A percentile compares a stretch with the other conserved stretches of the same genome.
Conservation (phyloP, 64 coral and sea anemone species). For the Dendronephthya gigantea region DNA sequence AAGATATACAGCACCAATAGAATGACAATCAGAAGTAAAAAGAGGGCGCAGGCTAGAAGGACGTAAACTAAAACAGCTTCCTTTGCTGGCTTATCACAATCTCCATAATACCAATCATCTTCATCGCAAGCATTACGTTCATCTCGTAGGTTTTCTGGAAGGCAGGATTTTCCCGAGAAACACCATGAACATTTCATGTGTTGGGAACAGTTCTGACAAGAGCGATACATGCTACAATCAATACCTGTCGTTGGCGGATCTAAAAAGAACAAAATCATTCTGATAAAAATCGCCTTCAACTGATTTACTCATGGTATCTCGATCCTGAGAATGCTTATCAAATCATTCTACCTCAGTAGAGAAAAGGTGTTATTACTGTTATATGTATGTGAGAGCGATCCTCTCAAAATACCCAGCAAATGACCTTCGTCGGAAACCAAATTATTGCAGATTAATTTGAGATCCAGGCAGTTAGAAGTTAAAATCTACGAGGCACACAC, state of each 20-base stretch:
- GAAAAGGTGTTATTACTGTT: too few relatives aligned
- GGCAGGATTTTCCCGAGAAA: background rate
- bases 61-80: background rate
- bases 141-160: background rate
- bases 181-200: background rate
- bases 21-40: background rate
- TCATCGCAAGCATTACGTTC: background rate
- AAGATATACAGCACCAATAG: background rate
- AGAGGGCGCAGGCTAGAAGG: background rate
- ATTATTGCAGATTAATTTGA: too few relatives aligned
- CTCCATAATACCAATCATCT: constrained; percentile 1
- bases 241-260: background rate
- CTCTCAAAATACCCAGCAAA: too few relatives aligned
- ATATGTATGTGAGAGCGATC: too few relatives aligned
- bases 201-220: background rate
- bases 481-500: too few relatives aligned
- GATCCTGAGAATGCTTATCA: too few relatives aligned
- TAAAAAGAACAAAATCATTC: too few relatives aligned
- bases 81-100: background rate
- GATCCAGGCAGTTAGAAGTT: too few relatives aligned
- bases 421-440: too few relatives aligned
- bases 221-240: background rate
- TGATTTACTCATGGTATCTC: too few relatives aligned
- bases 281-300: too few relatives aligned
- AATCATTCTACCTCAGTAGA: too few relatives aligned